Conservation (phyloP, 2,113 vertebrate genomes). For the Ophthalmolycus amberensis region DNA sequence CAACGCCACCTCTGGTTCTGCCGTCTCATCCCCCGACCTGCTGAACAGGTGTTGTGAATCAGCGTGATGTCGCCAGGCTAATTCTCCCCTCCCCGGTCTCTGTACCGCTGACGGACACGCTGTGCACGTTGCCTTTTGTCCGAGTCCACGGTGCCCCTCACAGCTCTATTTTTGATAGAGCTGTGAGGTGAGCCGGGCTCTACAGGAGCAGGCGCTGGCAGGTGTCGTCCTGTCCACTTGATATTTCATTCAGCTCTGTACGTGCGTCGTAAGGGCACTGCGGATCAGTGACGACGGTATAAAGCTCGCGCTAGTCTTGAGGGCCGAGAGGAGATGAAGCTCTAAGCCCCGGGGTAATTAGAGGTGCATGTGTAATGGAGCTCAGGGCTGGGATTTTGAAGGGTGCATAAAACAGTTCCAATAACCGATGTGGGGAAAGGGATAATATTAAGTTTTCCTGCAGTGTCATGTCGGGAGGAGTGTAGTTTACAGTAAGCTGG, state of each 20-base stretch:
- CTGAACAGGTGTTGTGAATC: conserved; percentile 73
- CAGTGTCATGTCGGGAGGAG: conserved; percentile 15
- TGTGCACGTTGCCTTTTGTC: conserved; percentile 46
- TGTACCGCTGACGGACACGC: conserved; percentile 43
- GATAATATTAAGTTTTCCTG: conserved; percentile 15
- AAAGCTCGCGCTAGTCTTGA: conserved; percentile 14
- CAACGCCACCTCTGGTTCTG: conserved; percentile 66
- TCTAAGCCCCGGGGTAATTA: conserved; percentile 37
- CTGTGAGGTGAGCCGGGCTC: conserved; percentile 19
- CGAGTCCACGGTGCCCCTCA: conserved; percentile 38
- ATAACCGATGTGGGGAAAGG: conserved; percentile 16
- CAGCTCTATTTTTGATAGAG: conserved; percentile 59
- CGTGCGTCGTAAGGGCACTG: conserved; percentile 19
- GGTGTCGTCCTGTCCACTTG: conserved; percentile 51
- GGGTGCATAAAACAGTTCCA: neutral
- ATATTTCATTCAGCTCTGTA: conserved; percentile 35
- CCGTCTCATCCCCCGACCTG: conserved; percentile 17
- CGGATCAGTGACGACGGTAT: conserved; percentile 10
- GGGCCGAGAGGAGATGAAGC: conserved; percentile 16
- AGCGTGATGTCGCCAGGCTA: conserved; percentile 66
- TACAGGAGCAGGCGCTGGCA: conserved; percentile 48
- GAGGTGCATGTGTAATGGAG: conserved; percentile 14
- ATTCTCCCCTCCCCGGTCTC: conserved; percentile 40
- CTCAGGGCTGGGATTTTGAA: conserved; percentile 31
- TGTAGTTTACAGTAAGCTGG: neutral